phyloP scores from a whole-genome alignment of 2,113 vertebrate species.

The Puffinus mauretanicus region DNA sequence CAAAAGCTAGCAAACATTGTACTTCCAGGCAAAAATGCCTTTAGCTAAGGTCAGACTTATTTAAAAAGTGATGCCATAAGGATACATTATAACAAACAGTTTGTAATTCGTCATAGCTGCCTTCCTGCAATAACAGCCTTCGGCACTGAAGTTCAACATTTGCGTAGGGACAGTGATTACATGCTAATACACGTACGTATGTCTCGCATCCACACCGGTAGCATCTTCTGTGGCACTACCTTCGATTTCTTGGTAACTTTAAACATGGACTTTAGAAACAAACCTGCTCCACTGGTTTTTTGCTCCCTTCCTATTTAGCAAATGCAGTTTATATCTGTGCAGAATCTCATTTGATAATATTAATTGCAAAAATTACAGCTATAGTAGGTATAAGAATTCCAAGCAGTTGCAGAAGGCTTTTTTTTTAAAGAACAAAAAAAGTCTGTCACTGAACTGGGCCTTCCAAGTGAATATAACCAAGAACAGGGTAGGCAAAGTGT shows the following conservation, averaged over 20 bases:
- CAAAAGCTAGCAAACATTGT: not conserved
- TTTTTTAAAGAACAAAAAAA: not conserved
- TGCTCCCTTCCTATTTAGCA: not conserved
- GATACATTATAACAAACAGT: not conserved
- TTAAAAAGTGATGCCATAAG: not conserved
- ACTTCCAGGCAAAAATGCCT: not conserved
- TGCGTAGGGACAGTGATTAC: not conserved
- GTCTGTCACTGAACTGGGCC: not conserved
- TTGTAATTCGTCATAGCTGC: not conserved
- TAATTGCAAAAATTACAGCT: not conserved
- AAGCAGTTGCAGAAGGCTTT: not conserved
- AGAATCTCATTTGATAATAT: not conserved
- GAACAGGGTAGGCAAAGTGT: not conserved
- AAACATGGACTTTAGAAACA: not conserved
- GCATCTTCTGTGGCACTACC: not conserved
- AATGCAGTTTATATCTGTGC: not conserved
- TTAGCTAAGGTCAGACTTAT: not conserved
- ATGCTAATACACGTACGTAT: accelerated
- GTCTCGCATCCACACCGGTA: not conserved
- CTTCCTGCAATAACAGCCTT: not conserved
- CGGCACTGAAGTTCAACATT: not conserved
- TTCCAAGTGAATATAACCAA: not conserved
- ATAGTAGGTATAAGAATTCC: not conserved
- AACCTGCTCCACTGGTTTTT: not conserved
- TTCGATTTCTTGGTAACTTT: not conserved